Conservation (phyloP, 2,113 vertebrate genomes). For the Cephalopholis sonnerati region DNA sequence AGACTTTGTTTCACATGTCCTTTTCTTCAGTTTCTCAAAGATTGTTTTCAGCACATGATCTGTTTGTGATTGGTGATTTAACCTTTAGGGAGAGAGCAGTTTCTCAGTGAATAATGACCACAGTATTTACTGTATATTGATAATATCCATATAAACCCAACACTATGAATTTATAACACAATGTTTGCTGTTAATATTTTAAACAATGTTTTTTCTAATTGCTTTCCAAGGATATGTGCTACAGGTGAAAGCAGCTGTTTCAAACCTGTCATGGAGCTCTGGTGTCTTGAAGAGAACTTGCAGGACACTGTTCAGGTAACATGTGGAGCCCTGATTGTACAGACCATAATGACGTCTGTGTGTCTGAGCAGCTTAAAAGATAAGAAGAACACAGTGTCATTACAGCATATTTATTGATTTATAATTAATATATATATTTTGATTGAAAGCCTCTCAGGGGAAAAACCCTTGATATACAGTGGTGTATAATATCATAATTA, state of each 20-base stretch:
- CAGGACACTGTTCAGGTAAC: slow-evolving; percentile 75
- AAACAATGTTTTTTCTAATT: too few relatives aligned
- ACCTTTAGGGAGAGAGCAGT: not conserved
- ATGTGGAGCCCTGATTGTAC: slow-evolving; percentile 68
- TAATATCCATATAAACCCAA: too few relatives aligned
- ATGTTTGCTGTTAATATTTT: too few relatives aligned
- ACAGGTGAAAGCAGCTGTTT: not conserved
- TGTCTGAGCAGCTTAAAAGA: not conserved
- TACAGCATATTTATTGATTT: too few relatives aligned
- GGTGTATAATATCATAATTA: too few relatives aligned
- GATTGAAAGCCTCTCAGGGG: too few relatives aligned
- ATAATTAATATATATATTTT: too few relatives aligned
- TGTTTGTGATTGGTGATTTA: not conserved
- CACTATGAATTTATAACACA: too few relatives aligned
- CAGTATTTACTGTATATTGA: too few relatives aligned
- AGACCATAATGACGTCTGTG: slow-evolving; percentile 38
- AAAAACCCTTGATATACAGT: too few relatives aligned
- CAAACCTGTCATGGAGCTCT: slow-evolving; percentile 59
- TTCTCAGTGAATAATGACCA: not conserved
- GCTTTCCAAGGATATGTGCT: too few relatives aligned
- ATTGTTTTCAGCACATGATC: slow-evolving; percentile 43
- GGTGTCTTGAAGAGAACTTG: slow-evolving; percentile 71
- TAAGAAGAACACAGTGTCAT: not conserved
- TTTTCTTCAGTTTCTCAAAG: slow-evolving; percentile 36
- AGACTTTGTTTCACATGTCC: slow-evolving; percentile 14